phyloP scores from a whole-genome alignment of 2,797 vertebrate species.

The Anisognathus igniventris region DNA sequence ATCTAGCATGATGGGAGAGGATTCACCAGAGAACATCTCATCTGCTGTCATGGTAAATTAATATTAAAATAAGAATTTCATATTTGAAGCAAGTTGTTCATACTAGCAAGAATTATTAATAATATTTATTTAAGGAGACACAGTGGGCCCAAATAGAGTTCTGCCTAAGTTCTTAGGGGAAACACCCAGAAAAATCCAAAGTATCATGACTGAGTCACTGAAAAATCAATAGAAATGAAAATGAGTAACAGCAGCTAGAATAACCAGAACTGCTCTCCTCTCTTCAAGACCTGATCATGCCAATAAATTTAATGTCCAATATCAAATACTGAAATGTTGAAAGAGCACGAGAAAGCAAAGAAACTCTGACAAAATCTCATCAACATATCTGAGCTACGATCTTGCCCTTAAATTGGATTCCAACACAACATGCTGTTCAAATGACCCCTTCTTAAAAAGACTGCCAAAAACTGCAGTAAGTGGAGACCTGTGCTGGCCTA shows the following conservation, averaged over 20 bases:
- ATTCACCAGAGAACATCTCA: not conserved
- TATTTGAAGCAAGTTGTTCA: not conserved
- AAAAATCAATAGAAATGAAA: not conserved
- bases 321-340: not conserved
- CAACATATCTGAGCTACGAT: not conserved
- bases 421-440: not conserved
- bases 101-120: not conserved
- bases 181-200: not conserved
- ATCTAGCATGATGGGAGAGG: not conserved
- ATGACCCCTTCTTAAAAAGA: conserved; percentile 1
- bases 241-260: not conserved
- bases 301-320: not conserved
- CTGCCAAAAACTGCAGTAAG: conserved; percentile 10
- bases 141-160: not conserved
- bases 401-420: conserved; percentile 47
- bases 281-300: not conserved
- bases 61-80: not conserved
- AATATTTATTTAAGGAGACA: not conserved
- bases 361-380: not conserved
- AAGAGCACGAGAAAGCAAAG: not conserved
- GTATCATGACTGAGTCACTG: not conserved
- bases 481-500: conserved; percentile 37
- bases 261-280: not conserved
- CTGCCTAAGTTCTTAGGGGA: not conserved
- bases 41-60: not conserved